phyloP scores from a whole-genome alignment of 2,797 vertebrate species.

The Holocentrus rufus region DNA sequence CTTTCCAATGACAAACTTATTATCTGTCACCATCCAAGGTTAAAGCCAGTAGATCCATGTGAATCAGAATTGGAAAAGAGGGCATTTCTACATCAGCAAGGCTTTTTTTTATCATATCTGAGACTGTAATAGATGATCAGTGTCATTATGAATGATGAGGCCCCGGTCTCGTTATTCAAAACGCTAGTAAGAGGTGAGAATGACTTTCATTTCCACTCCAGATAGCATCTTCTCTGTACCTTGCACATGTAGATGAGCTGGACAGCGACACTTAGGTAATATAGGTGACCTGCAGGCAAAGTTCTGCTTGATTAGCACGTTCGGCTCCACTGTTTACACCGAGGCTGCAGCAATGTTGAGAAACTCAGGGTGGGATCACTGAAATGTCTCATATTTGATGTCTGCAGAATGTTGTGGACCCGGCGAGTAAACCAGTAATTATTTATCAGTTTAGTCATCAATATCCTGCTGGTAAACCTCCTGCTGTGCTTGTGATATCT shows the following conservation, averaged over 20 bases:
- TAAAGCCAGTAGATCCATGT: slow-evolving; percentile 71
- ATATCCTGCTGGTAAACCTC: background rate
- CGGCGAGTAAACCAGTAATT: background rate
- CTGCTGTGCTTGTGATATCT: background rate
- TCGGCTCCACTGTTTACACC: slow-evolving; percentile 15
- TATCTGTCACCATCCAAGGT: slow-evolving; percentile 84
- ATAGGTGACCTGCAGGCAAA: slow-evolving; percentile 54
- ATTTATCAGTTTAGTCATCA: background rate
- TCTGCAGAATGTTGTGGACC: background rate
- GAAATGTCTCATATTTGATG: slow-evolving; percentile 4
- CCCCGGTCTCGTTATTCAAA: slow-evolving; percentile 77
- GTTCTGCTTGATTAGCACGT: slow-evolving; percentile 27
- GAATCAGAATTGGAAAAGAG: slow-evolving; percentile 81
- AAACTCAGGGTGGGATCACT: background rate
- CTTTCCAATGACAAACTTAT: slow-evolving; percentile 82
- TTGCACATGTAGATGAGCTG: slow-evolving; percentile 73
- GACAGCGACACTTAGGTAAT: slow-evolving; percentile 55
- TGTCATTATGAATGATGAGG: slow-evolving; percentile 86
- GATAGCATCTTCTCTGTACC: slow-evolving; percentile 73
- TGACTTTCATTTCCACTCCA: slow-evolving; percentile 79
- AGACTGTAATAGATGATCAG: slow-evolving; percentile 83
- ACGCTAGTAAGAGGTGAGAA: slow-evolving; percentile 69
- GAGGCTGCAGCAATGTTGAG: background rate
- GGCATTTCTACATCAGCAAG: slow-evolving; percentile 70
- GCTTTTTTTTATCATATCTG: slow-evolving; percentile 79